Conservation (phyloP, 2,113 vertebrate species). For the Leptocoma aspasia region DNA sequence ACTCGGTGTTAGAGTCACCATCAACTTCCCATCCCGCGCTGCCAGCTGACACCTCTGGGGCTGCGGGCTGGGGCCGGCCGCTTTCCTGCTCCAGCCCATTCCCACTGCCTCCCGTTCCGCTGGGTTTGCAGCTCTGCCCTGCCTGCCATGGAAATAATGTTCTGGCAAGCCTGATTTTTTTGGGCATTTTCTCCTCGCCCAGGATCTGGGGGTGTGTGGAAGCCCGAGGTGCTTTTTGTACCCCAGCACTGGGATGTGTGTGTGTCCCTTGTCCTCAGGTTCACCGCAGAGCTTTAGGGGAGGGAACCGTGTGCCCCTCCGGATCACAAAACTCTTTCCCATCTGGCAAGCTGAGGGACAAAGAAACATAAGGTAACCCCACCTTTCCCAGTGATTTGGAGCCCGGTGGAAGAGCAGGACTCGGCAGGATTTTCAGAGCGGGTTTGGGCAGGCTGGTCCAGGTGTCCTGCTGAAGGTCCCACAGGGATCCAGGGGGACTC, state of each 20-base stretch:
- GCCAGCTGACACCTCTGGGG: constrained; percentile 5
- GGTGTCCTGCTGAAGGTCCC: neutral
- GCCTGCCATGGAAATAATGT: neutral
- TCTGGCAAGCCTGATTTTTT: neutral
- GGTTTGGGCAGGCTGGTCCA: neutral
- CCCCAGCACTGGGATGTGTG: neutral
- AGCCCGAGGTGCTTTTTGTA: neutral
- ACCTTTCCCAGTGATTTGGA: neutral
- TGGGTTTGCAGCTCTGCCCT: neutral
- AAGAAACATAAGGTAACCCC: neutral
- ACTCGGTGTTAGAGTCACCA: neutral
- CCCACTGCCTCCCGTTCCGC: neutral
- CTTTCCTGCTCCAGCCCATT: neutral
- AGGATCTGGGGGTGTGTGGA: neutral
- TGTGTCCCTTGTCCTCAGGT: neutral
- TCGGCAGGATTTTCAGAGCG: neutral
- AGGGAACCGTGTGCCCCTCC: neutral
- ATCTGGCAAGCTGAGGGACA: neutral
- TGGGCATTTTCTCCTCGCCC: neutral
- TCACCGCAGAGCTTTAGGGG: neutral
- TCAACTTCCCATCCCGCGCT: neutral
- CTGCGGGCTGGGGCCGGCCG: neutral
- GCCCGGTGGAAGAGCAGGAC: neutral
- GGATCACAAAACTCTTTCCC: neutral
- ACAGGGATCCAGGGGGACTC: neutral